Conservation (phyloP, 1,140 invertebrate species). For the Scaptomyza hsui region DNA sequence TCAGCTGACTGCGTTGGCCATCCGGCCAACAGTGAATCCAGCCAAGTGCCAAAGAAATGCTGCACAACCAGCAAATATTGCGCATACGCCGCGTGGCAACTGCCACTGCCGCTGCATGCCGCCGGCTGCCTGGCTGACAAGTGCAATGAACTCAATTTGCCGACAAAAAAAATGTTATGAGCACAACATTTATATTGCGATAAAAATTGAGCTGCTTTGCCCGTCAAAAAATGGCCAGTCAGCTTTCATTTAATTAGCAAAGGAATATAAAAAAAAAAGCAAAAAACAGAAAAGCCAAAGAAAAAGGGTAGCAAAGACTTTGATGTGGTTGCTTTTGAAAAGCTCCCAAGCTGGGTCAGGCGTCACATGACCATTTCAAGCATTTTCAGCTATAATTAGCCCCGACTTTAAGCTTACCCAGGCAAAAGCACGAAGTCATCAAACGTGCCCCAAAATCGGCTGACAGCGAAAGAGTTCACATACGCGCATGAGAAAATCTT, state of each 20-base stretch:
- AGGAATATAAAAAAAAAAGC: slow-evolving; percentile 28
- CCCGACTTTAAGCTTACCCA: slow-evolving; percentile 41
- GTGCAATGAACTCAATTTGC: slow-evolving; percentile 78
- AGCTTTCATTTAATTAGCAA: slow-evolving; percentile 68
- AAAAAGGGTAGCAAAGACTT: slow-evolving; percentile 41
- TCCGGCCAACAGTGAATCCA: slow-evolving; percentile 52
- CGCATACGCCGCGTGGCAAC: slow-evolving; percentile 70
- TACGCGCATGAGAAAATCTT: slow-evolving; percentile 18
- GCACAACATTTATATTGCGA: slow-evolving; percentile 63
- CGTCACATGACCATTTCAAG: slow-evolving; percentile 12
- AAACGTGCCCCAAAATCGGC: slow-evolving; percentile 35
- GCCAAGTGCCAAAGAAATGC: slow-evolving; percentile 78
- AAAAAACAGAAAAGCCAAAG: slow-evolving; percentile 12
- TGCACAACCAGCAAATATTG: slow-evolving; percentile 80
- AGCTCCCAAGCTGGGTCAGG: neutral
- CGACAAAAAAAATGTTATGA: slow-evolving; percentile 58
- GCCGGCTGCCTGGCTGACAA: slow-evolving; percentile 47
- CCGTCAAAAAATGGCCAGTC: slow-evolving; percentile 54
- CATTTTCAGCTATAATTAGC: slow-evolving; percentile 52
- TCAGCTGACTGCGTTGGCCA: slow-evolving; percentile 75
- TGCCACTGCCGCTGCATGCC: slow-evolving; percentile 36
- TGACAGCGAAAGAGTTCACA: slow-evolving; percentile 2
- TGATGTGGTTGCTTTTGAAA: slow-evolving; percentile 42
- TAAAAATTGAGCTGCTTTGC: slow-evolving; percentile 50
- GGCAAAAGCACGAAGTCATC: slow-evolving; percentile 45